A percentile compares a stretch with the other conserved stretches of the same genome.
phyloP scores from a whole-genome alignment of 2,113 vertebrate genomes.

The Callaeas wilsoni region DNA sequence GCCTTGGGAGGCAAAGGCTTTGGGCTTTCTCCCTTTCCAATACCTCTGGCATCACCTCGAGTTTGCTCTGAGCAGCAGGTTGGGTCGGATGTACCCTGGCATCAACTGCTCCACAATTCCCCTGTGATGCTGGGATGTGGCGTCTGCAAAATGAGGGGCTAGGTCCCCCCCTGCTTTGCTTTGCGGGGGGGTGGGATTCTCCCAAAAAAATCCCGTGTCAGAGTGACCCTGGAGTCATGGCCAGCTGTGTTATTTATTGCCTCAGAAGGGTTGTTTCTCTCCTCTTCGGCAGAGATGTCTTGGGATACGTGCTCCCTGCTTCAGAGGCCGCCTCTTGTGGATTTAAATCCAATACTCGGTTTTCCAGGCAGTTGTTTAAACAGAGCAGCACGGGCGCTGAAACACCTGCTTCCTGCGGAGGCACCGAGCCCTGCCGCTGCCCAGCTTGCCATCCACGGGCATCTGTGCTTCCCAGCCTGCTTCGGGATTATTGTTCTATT shows the following conservation, averaged over 20 bases:
- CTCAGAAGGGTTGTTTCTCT: neutral
- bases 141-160: neutral
- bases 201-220: neutral
- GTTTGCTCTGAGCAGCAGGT: neutral
- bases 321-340: neutral
- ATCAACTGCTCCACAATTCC: fast-evolving
- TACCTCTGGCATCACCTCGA: neutral
- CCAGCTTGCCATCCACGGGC: neutral
- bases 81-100: neutral
- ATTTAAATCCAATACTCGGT: neutral
- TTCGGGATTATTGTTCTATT: neutral
- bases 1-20: fast-evolving
- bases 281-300: neutral
- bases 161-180: neutral
- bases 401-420: fast-evolving
- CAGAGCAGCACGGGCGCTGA: fast-evolving
- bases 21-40: fast-evolving
- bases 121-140: neutral
- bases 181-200: neutral
- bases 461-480: neutral
- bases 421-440: neutral
- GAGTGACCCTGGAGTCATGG: fast-evolving
- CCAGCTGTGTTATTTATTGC: neutral
- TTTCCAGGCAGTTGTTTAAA: neutral
- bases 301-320: neutral